These are phyloP conservation scores for Eristalinus sepulchralis DNA, from an alignment of 2,888 invertebrate species.

Conservation along the genomic window DNA sequence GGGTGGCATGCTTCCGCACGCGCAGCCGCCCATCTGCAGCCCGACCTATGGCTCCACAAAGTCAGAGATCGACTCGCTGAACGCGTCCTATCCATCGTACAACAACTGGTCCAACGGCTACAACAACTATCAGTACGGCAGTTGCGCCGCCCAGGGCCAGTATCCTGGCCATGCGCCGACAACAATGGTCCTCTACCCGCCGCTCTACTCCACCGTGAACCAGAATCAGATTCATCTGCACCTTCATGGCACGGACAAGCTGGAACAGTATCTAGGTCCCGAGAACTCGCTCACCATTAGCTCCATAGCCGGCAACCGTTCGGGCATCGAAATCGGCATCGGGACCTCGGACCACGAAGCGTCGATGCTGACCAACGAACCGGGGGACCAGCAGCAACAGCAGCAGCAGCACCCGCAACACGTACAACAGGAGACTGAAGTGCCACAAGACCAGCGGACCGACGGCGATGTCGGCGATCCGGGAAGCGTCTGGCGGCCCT, in stretches of 20 bases:
- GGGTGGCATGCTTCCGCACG: conserved; percentile 74
- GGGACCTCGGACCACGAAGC: conserved; percentile 78
- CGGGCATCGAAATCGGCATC: conserved; percentile 83
- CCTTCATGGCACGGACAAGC: conserved; percentile 85
- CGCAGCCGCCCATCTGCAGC: conserved; percentile 75
- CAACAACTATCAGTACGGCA: conserved; percentile 87
- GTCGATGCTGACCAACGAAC: conserved; percentile 59
- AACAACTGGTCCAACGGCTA: conserved; percentile 84
- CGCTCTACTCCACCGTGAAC: conserved; percentile 91
- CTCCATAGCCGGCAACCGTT: conserved; percentile 80
- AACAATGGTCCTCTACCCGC: conserved; percentile 89
- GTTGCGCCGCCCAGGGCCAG: conserved; percentile 79
- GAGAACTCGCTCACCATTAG: conserved; percentile 84
- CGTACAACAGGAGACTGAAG: conserved; percentile 68
- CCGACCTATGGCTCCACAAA: conserved; percentile 76
- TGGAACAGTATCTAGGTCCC: conserved; percentile 85
- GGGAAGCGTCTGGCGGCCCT: conserved; percentile 88
- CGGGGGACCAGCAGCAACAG: conserved; percentile 74
- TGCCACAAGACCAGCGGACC: conserved; percentile 70
- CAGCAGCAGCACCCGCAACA: conserved; percentile 79
- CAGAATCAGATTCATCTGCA: conserved; percentile 94
- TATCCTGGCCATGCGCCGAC: conserved; percentile 80
- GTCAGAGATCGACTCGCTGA: conserved; percentile 78
- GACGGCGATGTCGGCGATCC: conserved; percentile 81
- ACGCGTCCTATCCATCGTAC: conserved; percentile 78